A percentile compares a stretch with the other conserved stretches of the same genome.
phyloP scores from a whole-genome alignment of 2,888 invertebrate species.

The Perizoma flavofasciatum region DNA sequence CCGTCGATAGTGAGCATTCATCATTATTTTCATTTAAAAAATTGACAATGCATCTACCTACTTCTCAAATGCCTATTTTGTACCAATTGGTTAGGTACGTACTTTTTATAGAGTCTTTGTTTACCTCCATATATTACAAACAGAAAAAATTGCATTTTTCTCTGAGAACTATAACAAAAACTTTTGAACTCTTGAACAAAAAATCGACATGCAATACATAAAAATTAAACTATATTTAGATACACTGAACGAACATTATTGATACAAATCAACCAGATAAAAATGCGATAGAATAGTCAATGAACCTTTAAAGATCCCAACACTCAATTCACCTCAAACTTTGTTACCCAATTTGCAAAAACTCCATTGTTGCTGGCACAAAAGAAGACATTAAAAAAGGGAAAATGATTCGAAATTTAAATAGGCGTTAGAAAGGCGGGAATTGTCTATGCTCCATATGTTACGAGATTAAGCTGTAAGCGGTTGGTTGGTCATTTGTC shows the following conservation, averaged over 20 bases:
- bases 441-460: slow-evolving; percentile 77
- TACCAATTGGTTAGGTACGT: too few species aligned
- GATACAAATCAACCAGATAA: slow-evolving; percentile 72
- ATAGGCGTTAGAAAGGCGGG: slow-evolving; percentile 57
- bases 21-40: background rate
- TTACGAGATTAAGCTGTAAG: slow-evolving; percentile 77
- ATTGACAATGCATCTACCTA: too few species aligned
- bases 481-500: slow-evolving; percentile 76
- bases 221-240: slow-evolving; percentile 19
- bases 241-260: slow-evolving; percentile 55
- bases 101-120: too few species aligned
- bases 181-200: too few species aligned
- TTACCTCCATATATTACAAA: too few species aligned
- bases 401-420: slow-evolving; percentile 67
- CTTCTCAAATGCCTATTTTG: too few species aligned
- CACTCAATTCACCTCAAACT: slow-evolving; percentile 63
- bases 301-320: slow-evolving; percentile 65
- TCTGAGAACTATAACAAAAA: too few species aligned
- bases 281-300: slow-evolving; percentile 66
- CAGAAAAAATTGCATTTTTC: too few species aligned
- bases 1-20: slow-evolving; percentile 22
- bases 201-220: too few species aligned
- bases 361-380: slow-evolving; percentile 72
- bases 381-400: slow-evolving; percentile 78
- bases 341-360: slow-evolving; percentile 76